Evolutionary conservation across 2,888 invertebrate genomes (phyloP), one percentile per base, ranked within the genome.

Genomic region (Macrosiphum euphorbiae): DNA sequence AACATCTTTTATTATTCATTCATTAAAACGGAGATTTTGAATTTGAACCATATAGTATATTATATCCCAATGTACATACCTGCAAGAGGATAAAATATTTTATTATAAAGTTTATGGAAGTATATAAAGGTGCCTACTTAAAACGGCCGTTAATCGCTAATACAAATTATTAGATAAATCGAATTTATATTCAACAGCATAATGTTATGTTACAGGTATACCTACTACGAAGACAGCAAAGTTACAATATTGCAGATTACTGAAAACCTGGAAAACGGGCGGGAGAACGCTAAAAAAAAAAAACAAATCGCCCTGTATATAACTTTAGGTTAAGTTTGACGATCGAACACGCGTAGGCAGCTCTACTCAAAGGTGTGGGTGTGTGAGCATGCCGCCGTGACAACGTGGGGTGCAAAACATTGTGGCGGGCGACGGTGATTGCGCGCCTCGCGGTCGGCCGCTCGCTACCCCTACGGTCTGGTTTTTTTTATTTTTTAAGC

Each of bases 351-450:
- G 16, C 16, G 67, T n/a, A 16, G n/a, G n/a, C 16, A 67, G n/a
- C 67, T 67, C 1, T 13, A n/a, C 26, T 24, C 11, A 55, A 3
- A 61, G 0, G 28, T 61, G 67, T n/a, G 67, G n/a, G 78, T 58
- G 67, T 50, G 26, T 28, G 52, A 1, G 92, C 1, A 35, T 87
- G 87, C 92, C 67, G 26, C 87, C 87, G 87, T 92, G 92, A 92
- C 92, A 92, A 92, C 92, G 92, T 67, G 26, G 4, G 50, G 35
- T 11, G 67, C 92, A 92, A 88, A 92, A 92, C 92, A 92, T 92
- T 92, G 86, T 13, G n/a, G 41, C 20, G 44, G 35, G 47, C 35
- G 35, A 26, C n/a, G 86, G 58, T 61, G 85, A 50, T 58, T 55
- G 85, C 3, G 41, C 55, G 24, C 11, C n/a, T n/a, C n/a, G 7